A percentile compares a stretch with the other conserved stretches of the same genome.
These are phyloP conservation scores for Drosophila albomicans DNA, from an alignment of 1,140 invertebrate species.

Conservation along the genomic window DNA sequence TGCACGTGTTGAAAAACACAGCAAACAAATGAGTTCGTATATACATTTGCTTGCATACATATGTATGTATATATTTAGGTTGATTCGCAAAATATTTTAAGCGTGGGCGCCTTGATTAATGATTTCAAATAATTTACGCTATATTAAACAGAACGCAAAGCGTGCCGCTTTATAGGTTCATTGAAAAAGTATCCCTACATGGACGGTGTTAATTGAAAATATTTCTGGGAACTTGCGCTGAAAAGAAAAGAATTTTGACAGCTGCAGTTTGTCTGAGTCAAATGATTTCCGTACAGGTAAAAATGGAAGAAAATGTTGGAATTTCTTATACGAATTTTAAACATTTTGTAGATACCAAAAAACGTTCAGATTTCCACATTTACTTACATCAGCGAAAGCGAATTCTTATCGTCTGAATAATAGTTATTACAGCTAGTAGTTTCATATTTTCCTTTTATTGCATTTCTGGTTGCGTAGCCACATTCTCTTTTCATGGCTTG, in stretches of 20 bases:
- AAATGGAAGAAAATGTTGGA: neutral
- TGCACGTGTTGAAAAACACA: constrained; percentile 40
- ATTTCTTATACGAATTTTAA: too few relatives aligned
- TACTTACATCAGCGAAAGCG: neutral
- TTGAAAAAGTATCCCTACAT: constrained; percentile 10
- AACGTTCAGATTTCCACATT: too few relatives aligned
- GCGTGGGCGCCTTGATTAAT: constrained; percentile 36
- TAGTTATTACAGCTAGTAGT: constrained; percentile 9
- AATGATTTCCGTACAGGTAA: constrained; percentile 4
- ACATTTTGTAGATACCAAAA: too few relatives aligned
- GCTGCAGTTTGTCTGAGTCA: constrained; percentile 35
- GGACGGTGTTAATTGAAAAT: constrained; percentile 51
- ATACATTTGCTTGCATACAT: neutral
- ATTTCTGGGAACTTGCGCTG: constrained; percentile 44
- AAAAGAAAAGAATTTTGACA: constrained; percentile 33
- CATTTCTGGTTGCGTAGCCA: constrained; percentile 23
- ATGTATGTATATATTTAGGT: too few relatives aligned
- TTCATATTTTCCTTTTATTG: constrained; percentile 11
- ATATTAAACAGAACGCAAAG: constrained; percentile 30
- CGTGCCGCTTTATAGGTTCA: constrained; percentile 24
- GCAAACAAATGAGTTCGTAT: constrained; percentile 2
- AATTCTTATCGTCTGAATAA: neutral
- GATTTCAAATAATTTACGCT: constrained; percentile 28
- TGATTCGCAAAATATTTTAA: constrained; percentile 3
- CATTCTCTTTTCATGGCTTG: constrained; percentile 64